These are phyloP conservation scores for Himalopsyche japonica DNA, from an alignment of 2,888 invertebrate genomes.

Conservation along the genomic window DNA sequence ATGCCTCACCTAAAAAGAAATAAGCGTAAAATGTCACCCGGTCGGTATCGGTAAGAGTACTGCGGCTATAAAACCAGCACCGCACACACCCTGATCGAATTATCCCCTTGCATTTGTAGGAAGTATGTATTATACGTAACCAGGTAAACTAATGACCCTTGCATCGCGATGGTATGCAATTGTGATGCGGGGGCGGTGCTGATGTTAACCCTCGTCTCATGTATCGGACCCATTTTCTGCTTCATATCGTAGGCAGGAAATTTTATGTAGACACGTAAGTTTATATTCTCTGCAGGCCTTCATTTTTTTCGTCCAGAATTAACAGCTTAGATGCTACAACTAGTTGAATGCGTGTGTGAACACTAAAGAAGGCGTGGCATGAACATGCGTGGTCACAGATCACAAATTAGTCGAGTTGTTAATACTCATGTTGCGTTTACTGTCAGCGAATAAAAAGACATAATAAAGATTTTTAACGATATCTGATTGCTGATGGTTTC, in stretches of 20 bases:
- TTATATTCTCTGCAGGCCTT: not conserved
- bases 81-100: not conserved
- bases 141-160: constrained; percentile 5
- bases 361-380: not conserved
- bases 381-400: not conserved
- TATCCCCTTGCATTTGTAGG: not conserved
- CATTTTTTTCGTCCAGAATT: not conserved
- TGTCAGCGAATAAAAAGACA: no score
- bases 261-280: not conserved
- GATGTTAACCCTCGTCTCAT: not conserved
- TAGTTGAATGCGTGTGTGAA: not conserved
- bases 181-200: not conserved
- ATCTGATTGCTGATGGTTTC: no score
- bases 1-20: not conserved
- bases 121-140: not conserved
- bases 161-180: not conserved
- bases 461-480: no score
- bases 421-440: not conserved
- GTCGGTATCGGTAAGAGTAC: not conserved
- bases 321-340: not conserved
- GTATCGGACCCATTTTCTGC: not conserved
- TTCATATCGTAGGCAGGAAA: not conserved
- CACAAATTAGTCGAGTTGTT: not conserved
- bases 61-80: not conserved
- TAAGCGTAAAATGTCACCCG: not conserved